Evolutionary conservation across 2,113 vertebrate genomes (phyloP), one percentile per base, ranked within the genome.

Genomic region (Pterocles gutturalis): DNA sequence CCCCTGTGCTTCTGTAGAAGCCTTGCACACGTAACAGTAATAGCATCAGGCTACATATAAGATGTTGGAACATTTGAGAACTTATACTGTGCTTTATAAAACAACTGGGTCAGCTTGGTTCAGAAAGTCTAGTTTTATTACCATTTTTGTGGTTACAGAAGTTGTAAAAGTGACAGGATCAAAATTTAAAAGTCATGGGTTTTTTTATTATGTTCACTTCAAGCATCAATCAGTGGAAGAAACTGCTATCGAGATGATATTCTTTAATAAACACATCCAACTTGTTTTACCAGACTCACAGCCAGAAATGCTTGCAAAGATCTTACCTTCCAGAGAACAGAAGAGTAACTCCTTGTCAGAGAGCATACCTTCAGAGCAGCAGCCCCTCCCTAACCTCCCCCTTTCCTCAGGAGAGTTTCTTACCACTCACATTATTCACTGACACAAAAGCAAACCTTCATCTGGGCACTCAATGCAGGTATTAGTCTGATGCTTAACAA

Each of bases 261-360:
- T 64, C 24, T 20, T 90, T 60, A 93, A 62, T 29, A 94, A 31
- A 24, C 31, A 48, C 17, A 71, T 60, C 18, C 60, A 95, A 83
- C 60, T 71, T 48, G 61, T 67, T 89, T 83, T 38, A 66, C 41
- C 83, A 72, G 28, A 24, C 73, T 85, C 33, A 64, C 9, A 22
- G 38, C 25, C 60, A 89, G 72, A 88, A 95, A 83, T 15, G 16
- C 36, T 77, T 77, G 38, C 71, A 54, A 96, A 93, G 69, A 55
- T 29, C 92, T 94, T 96, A 94, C 89, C 95, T 89, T 89, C 28
- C 19, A 29, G 19, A 86, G 34, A 64, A 85, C 17, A 87, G 51
- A 85, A 53, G 34, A 53, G 36, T 28, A 57, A 41, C 9, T 33
- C 83, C 67, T 46, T 64, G 46, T 79, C 69, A 55, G 45, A 70